These are phyloP conservation scores for Lepidothrix coronata DNA, from an alignment of 2,113 vertebrate species.

Conservation along the genomic window DNA sequence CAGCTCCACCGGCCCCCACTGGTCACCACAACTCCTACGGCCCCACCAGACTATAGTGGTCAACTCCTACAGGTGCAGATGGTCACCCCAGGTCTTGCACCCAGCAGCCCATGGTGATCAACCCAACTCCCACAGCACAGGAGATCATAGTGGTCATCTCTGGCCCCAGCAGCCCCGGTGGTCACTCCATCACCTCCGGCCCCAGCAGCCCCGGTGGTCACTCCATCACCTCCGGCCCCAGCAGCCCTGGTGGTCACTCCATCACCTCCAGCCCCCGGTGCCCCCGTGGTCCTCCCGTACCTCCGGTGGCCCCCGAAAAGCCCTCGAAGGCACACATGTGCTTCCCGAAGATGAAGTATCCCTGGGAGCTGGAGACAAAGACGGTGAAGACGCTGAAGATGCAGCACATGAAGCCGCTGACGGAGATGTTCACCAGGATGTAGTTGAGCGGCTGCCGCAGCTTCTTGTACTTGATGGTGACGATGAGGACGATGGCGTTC, in stretches of 20 bases:
- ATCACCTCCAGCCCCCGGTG: neutral
- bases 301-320: constrained; percentile 67
- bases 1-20: neutral
- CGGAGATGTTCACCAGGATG: constrained; percentile 82
- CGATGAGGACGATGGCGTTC: constrained; percentile 77
- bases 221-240: too few relatives aligned
- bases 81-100: neutral
- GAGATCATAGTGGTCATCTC: neutral
- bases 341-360: constrained; percentile 80
- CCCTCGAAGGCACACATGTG: constrained; percentile 74
- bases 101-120: neutral
- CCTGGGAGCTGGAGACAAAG: constrained; percentile 74
- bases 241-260: neutral
- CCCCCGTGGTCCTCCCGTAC: neutral
- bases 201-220: neutral
- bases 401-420: constrained; percentile 76
- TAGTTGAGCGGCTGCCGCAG: constrained; percentile 83
- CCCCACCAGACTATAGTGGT: too few relatives aligned
- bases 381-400: constrained; percentile 77
- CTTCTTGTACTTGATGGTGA: constrained; percentile 81
- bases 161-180: neutral
- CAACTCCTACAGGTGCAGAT: rapidly evolving
- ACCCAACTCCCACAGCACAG: neutral
- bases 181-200: neutral
- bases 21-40: neutral